Percentiles rank a stretch among this genome's conserved stretches.
Conservation (phyloP, 2,888 invertebrate species). For the Dryocosmus kuriphilus region DNA sequence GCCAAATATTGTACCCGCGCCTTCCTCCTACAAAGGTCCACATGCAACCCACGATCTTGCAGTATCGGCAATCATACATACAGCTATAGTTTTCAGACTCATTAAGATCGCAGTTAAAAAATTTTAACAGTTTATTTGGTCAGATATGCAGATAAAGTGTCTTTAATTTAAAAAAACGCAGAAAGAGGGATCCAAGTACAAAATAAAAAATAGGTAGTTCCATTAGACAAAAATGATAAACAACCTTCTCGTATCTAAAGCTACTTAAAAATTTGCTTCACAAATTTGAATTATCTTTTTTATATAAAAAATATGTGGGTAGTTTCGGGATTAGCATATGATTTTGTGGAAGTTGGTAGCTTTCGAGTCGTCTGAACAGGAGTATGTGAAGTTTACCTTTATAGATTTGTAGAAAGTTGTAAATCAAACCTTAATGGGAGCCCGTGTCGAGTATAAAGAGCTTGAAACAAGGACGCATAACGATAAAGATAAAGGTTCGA, state of each 20-base stretch:
- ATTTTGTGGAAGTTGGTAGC: background rate
- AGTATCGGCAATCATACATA: slow-evolving; percentile 23
- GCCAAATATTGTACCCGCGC: slow-evolving; percentile 68
- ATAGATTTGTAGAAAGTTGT: slow-evolving; percentile 77
- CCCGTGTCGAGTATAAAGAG: slow-evolving; percentile 75
- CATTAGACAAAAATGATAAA: too few relatives aligned
- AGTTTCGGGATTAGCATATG: background rate
- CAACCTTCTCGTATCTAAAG: background rate
- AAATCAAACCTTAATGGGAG: slow-evolving; percentile 77
- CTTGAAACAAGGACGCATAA: slow-evolving; percentile 75
- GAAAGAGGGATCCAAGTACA: background rate
- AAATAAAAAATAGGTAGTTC: too few relatives aligned
- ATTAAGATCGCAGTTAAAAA: slow-evolving; percentile 7
- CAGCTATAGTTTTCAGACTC: slow-evolving; percentile 19
- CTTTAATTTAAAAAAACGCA: slow-evolving; percentile 1
- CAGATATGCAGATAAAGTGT: slow-evolving; percentile 2
- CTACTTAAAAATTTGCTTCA: background rate
- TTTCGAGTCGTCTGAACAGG: background rate
- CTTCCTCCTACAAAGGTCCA: slow-evolving; percentile 53
- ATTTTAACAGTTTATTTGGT: slow-evolving; percentile 13
- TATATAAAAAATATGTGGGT: background rate
- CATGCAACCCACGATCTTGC: slow-evolving; percentile 49
- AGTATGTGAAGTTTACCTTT: slow-evolving; percentile 56
- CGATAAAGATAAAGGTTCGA: slow-evolving; percentile 74
- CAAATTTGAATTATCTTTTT: background rate